These are phyloP conservation scores for Chauna torquata DNA, from an alignment of 2,113 vertebrate species.

Conservation along the genomic window DNA sequence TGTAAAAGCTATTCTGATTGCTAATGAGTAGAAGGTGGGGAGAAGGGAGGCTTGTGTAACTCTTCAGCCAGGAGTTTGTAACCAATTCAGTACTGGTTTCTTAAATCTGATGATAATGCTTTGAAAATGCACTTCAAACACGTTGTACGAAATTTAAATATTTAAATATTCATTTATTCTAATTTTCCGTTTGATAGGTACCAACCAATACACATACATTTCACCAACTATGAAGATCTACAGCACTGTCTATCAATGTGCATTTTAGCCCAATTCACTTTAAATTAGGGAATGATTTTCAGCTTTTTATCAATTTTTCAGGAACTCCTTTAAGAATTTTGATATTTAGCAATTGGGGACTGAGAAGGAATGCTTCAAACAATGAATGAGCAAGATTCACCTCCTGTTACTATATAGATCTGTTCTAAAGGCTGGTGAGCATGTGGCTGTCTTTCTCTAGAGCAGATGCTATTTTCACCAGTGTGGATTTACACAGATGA, in stretches of 20 bases:
- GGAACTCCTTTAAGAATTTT: conserved; percentile 49
- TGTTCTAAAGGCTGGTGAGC: background rate
- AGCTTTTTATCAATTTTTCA: conserved; percentile 66
- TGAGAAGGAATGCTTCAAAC: conserved; percentile 43
- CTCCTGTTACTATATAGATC: background rate
- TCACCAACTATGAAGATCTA: conserved; percentile 67
- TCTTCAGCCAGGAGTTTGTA: conserved; percentile 34
- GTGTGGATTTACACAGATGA: background rate
- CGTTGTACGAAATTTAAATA: conserved; percentile 78
- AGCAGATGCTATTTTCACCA: background rate
- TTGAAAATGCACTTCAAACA: conserved; percentile 77
- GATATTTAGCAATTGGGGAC: conserved; percentile 50
- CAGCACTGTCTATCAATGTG: conserved; percentile 64
- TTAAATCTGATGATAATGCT: conserved; percentile 74
- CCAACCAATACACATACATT: conserved; percentile 59
- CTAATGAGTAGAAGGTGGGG: conserved; percentile 43
- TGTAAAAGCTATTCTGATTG: conserved; percentile 21
- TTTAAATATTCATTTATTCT: conserved; percentile 84
- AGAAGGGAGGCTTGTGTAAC: conserved; percentile 38
- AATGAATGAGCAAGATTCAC: conserved; percentile 31
- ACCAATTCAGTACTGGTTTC: conserved; percentile 56
- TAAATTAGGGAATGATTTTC: conserved; percentile 67
- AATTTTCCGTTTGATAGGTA: conserved; percentile 77
- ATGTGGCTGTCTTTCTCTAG: background rate
- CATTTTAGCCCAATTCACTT: conserved; percentile 68